Evolutionary conservation across 2,888 invertebrate species (phyloP).

Genomic region (Dicyrtomina minuta): DNA sequence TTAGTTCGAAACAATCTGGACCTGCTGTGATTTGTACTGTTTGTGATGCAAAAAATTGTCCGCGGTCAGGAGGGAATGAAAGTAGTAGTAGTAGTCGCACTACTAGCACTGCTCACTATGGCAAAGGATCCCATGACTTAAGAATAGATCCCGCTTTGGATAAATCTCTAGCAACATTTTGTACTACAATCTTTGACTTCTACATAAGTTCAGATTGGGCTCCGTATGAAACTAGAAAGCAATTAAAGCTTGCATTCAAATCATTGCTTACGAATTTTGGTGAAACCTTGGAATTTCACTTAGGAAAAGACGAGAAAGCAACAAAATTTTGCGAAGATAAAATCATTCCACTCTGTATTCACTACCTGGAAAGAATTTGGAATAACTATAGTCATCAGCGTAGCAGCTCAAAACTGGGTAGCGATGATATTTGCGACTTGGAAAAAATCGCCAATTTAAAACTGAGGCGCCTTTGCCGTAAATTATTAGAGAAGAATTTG

Average conservation of each 20-base stretch:
- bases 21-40: not conserved
- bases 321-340: constrained; percentile 13
- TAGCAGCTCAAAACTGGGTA: not conserved
- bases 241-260: constrained; percentile 43
- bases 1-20: not conserved
- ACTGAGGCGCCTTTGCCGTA: constrained; percentile 39
- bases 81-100: not conserved
- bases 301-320: constrained; percentile 1
- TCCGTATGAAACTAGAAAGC: constrained; percentile 48
- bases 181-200: constrained; percentile 43
- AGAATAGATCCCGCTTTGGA: constrained; percentile 46
- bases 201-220: constrained; percentile 49
- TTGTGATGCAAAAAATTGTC: constrained; percentile 20
- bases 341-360: constrained; percentile 31
- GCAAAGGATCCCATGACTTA: constrained; percentile 34
- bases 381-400: not conserved
- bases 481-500: constrained; percentile 37
- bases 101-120: constrained; percentile 11
- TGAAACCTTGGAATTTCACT: constrained; percentile 31
- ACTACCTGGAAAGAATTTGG: constrained; percentile 17
- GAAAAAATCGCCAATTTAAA: constrained; percentile 32
- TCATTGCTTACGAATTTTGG: constrained; percentile 41
- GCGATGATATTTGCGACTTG: not conserved
- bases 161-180: constrained; percentile 44
- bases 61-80: not conserved